These are phyloP conservation scores for Gymnodraco acuticeps DNA, from an alignment of 2,797 vertebrate genomes.

Conservation along the genomic window DNA sequence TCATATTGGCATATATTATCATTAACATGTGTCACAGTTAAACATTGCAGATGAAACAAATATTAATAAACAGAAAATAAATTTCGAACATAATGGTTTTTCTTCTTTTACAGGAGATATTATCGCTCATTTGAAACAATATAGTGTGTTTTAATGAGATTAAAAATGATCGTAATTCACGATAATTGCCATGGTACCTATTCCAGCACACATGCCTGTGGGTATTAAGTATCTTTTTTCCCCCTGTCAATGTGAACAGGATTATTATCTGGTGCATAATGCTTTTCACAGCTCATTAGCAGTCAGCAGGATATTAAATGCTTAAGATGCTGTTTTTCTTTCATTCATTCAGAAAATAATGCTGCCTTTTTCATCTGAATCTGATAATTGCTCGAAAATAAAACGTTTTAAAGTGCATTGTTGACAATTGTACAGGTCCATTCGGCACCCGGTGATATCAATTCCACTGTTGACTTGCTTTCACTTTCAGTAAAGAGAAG, in stretches of 20 bases:
- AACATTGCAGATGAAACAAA: background rate
- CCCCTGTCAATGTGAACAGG: conserved; percentile 50
- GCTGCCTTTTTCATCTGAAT: conserved; percentile 57
- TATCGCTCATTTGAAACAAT: conserved; percentile 43
- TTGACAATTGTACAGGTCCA: conserved; percentile 25
- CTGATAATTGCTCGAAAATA: conserved; percentile 45
- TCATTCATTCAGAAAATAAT: conserved; percentile 59
- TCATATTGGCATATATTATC: background rate
- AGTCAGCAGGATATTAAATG: conserved; percentile 72
- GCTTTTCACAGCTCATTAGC: conserved; percentile 72
- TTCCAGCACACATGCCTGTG: conserved; percentile 47
- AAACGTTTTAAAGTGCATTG: conserved; percentile 27
- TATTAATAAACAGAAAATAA: background rate
- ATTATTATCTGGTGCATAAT: conserved; percentile 67
- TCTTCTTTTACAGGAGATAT: conserved; percentile 31
- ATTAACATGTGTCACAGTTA: conserved; percentile 8
- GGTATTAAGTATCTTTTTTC: conserved; percentile 52
- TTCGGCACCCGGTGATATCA: conserved; percentile 26
- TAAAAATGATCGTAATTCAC: conserved; percentile 55
- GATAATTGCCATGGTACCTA: conserved; percentile 56
- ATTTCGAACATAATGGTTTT: conserved; percentile 26
- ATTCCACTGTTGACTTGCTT: conserved; percentile 20
- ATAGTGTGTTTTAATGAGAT: conserved; percentile 53
- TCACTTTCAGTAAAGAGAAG: conserved; percentile 34
- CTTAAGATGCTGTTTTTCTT: conserved; percentile 61